Percentiles rank a stretch among this genome's conserved stretches.
These are phyloP conservation scores for Malachius bipustulatus DNA, from an alignment of 2,888 invertebrate genomes.

Conservation along the genomic window DNA sequence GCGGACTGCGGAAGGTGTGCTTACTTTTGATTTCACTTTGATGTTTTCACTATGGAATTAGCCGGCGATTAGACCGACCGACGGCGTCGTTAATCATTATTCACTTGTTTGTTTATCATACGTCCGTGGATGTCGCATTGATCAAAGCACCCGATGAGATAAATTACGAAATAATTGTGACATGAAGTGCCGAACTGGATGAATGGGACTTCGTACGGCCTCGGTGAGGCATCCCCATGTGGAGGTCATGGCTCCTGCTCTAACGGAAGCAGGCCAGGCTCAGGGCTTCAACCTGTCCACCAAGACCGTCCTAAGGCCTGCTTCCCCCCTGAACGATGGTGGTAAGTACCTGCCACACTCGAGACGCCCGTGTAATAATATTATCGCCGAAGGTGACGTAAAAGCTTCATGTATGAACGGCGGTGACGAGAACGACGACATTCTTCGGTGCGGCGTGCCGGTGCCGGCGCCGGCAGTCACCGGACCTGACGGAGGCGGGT, in stretches of 20 bases:
- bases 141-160: slow-evolving; percentile 19
- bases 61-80: slow-evolving; percentile 27
- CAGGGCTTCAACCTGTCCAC: slow-evolving; percentile 38
- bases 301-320: slow-evolving; percentile 26
- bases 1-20: not conserved
- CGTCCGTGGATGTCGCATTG: slow-evolving; percentile 19
- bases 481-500: too few relatives aligned
- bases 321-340: slow-evolving; percentile 27
- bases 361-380: too few relatives aligned
- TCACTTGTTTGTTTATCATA: too few relatives aligned
- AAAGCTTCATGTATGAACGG: too few relatives aligned
- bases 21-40: slow-evolving; percentile 14
- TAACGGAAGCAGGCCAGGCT: slow-evolving; percentile 58
- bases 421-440: too few relatives aligned
- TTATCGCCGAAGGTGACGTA: too few relatives aligned
- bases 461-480: too few relatives aligned
- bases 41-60: slow-evolving; percentile 28
- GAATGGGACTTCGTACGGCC: slow-evolving; percentile 41
- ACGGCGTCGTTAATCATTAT: too few relatives aligned
- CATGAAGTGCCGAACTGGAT: slow-evolving; percentile 34
- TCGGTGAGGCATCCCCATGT: slow-evolving; percentile 47
- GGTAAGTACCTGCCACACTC: too few relatives aligned
- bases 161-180: slow-evolving; percentile 20
- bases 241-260: slow-evolving; percentile 93
- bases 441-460: too few relatives aligned